Conservation (phyloP, 2,888 invertebrate species). For the Meteorus cinctellus region DNA sequence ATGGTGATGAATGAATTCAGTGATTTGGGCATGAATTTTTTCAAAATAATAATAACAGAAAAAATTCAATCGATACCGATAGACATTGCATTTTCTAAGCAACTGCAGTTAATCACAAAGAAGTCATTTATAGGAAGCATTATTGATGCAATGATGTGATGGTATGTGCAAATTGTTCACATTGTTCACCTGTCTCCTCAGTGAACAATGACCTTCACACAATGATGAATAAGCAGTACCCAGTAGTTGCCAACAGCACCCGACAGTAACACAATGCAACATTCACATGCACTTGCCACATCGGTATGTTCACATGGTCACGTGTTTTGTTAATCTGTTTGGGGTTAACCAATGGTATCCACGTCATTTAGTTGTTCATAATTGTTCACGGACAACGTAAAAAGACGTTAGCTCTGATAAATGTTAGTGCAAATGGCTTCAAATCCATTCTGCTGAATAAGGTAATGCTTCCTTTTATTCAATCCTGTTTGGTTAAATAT, state of each 20-base stretch:
- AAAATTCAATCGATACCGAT: not conserved
- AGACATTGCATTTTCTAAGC: not conserved
- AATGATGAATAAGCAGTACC: not conserved
- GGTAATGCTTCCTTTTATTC: not conserved
- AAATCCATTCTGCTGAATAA: not conserved
- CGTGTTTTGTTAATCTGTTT: conserved; percentile 21
- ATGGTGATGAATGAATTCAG: too few relatives aligned
- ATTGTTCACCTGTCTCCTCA: not conserved
- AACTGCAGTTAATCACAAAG: too few relatives aligned
- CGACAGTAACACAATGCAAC: not conserved
- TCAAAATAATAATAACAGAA: too few relatives aligned
- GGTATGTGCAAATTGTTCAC: not conserved
- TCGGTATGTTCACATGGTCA: conserved; percentile 21
- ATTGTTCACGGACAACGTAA: not conserved
- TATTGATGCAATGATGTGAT: not conserved
- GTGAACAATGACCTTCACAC: not conserved
- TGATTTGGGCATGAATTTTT: too few relatives aligned
- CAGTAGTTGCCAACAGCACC: not conserved
- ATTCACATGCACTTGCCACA: not conserved
- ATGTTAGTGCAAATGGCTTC: not conserved
- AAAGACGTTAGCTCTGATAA: not conserved
- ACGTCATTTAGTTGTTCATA: not conserved
- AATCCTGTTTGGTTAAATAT: too few relatives aligned
- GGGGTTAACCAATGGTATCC: conserved; percentile 33
- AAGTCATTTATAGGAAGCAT: not conserved